These are phyloP conservation scores for Lagopus leucura DNA, from an alignment of 2,113 vertebrate genomes.

Conservation along the genomic window DNA sequence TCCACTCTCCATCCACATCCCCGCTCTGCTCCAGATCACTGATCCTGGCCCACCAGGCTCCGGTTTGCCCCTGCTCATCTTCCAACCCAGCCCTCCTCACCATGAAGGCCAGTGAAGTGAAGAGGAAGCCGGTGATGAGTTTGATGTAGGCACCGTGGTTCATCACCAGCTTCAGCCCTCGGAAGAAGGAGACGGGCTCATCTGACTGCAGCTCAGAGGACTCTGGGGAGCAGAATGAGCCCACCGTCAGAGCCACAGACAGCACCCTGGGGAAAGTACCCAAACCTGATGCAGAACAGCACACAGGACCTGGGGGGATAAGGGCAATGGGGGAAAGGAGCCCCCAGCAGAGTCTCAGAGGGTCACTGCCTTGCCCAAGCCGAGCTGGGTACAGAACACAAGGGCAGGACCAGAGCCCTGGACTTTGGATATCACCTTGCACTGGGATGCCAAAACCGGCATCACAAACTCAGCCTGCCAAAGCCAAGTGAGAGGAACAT, in stretches of 20 bases:
- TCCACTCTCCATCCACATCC: neutral
- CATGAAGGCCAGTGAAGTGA: conserved; percentile 95
- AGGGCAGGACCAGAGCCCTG: neutral
- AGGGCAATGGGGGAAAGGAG: neutral
- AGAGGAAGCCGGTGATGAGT: conserved; percentile 92
- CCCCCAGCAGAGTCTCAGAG: neutral
- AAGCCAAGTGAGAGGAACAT: neutral
- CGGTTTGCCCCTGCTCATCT: neutral
- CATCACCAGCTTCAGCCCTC: conserved; percentile 88
- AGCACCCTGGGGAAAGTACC: neutral
- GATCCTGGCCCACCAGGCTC: accelerated
- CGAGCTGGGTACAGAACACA: neutral
- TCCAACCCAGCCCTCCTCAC: conserved; percentile 61
- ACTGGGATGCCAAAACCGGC: neutral
- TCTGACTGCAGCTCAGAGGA: conserved; percentile 64
- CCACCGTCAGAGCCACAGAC: neutral
- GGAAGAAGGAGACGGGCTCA: conserved; percentile 81
- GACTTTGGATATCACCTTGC: neutral
- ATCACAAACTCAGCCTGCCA: neutral
- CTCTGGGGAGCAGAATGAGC: conserved; percentile 73
- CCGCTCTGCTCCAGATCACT: neutral
- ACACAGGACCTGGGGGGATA: no score
- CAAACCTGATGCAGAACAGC: neutral
- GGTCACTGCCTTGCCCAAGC: neutral
- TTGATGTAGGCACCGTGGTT: conserved; percentile 89